Base-by-base conservation (phyloP, 1,140 invertebrate genomes). In the Drosophila quadrilineata region DNA sequence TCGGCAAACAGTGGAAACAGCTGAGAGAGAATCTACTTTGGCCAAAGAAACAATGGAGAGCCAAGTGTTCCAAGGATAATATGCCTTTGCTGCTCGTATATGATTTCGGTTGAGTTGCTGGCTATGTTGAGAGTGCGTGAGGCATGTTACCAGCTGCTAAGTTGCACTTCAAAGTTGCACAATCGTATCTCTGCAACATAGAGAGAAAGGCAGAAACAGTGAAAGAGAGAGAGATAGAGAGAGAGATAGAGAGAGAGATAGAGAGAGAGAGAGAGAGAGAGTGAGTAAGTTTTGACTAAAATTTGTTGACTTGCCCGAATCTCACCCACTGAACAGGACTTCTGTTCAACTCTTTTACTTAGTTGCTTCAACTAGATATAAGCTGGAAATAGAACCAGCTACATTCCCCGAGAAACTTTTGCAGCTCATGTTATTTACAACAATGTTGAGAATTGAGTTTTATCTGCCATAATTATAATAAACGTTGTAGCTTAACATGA, bases 271-370 rank as follows among this genome's bases (percentile, higher is more conserved):
- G n/a, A n/a, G n/a, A n/a, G n/a, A n/a, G n/a, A n/a, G n/a, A n/a
- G n/a, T n/a, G n/a, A n/a, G n/a, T n/a, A n/a, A n/a, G n/a, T 75
- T 58, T 35, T 77, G 52, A 53, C 71, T 52, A 56, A 53, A 36
- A 56, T 82, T 80, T 80, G 76, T 80, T 82, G 76, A 80, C 76
- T 82, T 75, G 72, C 71, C 76, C 31, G 67, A 67, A 45, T 64
- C 24, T 29, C 24, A n/a, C 22, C 17, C 31, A 16, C 16, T n/a
- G n/a, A n/a, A n/a, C n/a, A n/a, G n/a, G n/a, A n/a, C 3, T 21
- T 1, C 17, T 14, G 3, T 3, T 24, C 24, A 24, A 28, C 22
- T 56, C 16, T 24, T 8, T 10, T 29, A 56, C 50, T 56, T 38
- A 56, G 59, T 63, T 63, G 50, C 50, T 22, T 36, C 33, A 41